A percentile compares a stretch with the other conserved stretches of the same genome.
Evolutionary conservation across 2,113 vertebrate genomes (phyloP).

Genomic region (Nerophis ophidion): DNA sequence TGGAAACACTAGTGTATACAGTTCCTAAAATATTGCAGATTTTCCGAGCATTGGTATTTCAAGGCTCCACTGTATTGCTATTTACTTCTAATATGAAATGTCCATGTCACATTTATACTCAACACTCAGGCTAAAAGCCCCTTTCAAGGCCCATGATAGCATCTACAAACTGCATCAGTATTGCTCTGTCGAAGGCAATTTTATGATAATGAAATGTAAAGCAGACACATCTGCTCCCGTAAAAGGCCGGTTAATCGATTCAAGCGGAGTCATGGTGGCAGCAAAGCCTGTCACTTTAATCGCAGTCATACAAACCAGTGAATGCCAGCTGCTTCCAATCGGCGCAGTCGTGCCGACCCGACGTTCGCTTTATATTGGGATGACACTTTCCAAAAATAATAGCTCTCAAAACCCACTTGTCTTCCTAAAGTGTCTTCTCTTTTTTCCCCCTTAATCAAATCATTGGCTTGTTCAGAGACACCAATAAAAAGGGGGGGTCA

Average conservation of each 20-base stretch:
- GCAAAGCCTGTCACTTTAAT: conserved; percentile 43
- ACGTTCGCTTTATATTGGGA: conserved; percentile 36
- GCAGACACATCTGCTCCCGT: conserved; percentile 28
- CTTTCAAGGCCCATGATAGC: neutral
- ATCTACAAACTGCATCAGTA: neutral
- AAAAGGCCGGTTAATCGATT: conserved; percentile 39
- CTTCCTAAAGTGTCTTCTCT: conserved; percentile 22
- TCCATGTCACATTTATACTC: too few species aligned
- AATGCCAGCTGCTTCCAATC: conserved; percentile 40
- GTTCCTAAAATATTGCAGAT: conserved; percentile 2
- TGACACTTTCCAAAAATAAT: conserved; percentile 12
- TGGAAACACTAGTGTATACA: too few species aligned
- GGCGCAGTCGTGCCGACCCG: conserved; percentile 20
- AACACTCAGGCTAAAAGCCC: too few species aligned
- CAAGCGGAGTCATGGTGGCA: conserved; percentile 38
- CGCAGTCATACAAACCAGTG: conserved; percentile 32
- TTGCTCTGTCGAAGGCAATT: conserved; percentile 5
- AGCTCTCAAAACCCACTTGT: conserved; percentile 17
- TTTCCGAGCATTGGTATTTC: too few species aligned
- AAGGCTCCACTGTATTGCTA: too few species aligned
- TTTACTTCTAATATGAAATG: too few species aligned
- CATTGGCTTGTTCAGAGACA: conserved; percentile 7
- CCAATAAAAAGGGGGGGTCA: conserved; percentile 10
- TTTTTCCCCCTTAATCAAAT: conserved; percentile 7
- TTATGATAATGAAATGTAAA: conserved; percentile 18